Evolutionary conservation across 1,140 invertebrate species (phyloP).

Genomic region (Atta colombica): DNA sequence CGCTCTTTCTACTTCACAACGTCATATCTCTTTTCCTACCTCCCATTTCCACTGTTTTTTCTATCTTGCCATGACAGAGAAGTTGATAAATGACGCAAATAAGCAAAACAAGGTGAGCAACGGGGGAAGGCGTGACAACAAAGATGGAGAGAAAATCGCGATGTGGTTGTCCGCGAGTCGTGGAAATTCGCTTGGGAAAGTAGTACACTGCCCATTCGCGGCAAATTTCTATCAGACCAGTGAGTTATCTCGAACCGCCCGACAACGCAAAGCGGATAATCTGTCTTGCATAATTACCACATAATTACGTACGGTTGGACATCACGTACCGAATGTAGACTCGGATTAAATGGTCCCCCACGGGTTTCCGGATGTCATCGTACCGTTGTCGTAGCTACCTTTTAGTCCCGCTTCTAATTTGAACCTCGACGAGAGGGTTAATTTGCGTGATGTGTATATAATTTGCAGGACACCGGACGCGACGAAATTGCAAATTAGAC

Average conservation of each 20-base stretch:
- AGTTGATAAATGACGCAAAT: conserved; percentile 75
- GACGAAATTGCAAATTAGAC: conserved; percentile 58
- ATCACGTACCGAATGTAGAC: conserved; percentile 49
- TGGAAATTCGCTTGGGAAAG: conserved; percentile 29
- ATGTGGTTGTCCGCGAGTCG: neutral
- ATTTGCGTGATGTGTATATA: conserved; percentile 44
- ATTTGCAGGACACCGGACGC: conserved; percentile 37
- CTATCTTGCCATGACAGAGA: conserved; percentile 39
- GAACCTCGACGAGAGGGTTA: conserved; percentile 47
- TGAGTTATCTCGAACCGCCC: neutral
- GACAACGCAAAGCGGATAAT: conserved; percentile 49
- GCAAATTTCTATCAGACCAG: neutral
- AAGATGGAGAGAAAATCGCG: conserved; percentile 26
- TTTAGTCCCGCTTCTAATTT: conserved; percentile 49
- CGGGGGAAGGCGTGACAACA: conserved; percentile 38
- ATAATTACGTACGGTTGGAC: conserved; percentile 56
- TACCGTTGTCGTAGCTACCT: neutral
- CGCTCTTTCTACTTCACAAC: conserved; percentile 24
- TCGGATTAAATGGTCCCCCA: conserved; percentile 45
- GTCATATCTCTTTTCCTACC: conserved; percentile 36
- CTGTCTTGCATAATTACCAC: conserved; percentile 49
- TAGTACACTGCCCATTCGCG: neutral
- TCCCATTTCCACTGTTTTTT: conserved; percentile 46
- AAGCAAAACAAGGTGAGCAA: conserved; percentile 62
- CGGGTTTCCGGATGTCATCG: neutral